Evolutionary conservation across 2,888 invertebrate genomes (phyloP).

Genomic region (Drosophila dives): DNA sequence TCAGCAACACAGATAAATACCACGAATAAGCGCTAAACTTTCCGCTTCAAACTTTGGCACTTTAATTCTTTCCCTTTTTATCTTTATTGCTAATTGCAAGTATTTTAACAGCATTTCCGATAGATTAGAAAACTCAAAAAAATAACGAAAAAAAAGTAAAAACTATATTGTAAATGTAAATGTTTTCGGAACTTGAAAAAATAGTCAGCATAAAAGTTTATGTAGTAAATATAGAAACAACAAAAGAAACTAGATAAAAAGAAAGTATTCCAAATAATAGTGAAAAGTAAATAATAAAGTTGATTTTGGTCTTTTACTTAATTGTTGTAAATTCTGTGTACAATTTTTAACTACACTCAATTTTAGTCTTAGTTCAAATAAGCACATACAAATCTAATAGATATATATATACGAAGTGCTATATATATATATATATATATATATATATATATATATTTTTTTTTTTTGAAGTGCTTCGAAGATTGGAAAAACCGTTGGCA

Average conservation of each 20-base stretch:
- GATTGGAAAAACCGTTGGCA: no score
- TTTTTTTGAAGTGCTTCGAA: no score
- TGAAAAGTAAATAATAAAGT: neutral
- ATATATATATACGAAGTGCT: no score
- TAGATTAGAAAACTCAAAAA: conserved; percentile 17
- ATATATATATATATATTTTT: no score
- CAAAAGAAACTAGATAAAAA: neutral
- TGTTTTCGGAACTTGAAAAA: conserved; percentile 16
- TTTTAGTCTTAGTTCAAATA: neutral
- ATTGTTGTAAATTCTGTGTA: neutral
- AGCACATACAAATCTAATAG: neutral
- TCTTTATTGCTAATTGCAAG: neutral
- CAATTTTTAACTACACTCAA: neutral
- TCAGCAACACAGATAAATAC: conserved; percentile 10
- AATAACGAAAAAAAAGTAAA: neutral
- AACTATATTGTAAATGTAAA: conserved; percentile 16
- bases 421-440: no score
- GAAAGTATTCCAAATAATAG: neutral
- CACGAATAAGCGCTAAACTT: conserved; percentile 22
- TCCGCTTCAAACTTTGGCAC: conserved; percentile 24
- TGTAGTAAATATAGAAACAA: neutral
- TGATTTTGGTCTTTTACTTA: neutral
- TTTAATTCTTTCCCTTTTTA: neutral
- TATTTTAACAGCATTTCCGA: conserved; percentile 20
- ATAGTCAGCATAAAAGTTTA: conserved; percentile 26